A percentile compares a stretch with the other conserved stretches of the same genome.
Conservation (phyloP, 2,113 vertebrate species). For the Phyllostomus discolor region DNA sequence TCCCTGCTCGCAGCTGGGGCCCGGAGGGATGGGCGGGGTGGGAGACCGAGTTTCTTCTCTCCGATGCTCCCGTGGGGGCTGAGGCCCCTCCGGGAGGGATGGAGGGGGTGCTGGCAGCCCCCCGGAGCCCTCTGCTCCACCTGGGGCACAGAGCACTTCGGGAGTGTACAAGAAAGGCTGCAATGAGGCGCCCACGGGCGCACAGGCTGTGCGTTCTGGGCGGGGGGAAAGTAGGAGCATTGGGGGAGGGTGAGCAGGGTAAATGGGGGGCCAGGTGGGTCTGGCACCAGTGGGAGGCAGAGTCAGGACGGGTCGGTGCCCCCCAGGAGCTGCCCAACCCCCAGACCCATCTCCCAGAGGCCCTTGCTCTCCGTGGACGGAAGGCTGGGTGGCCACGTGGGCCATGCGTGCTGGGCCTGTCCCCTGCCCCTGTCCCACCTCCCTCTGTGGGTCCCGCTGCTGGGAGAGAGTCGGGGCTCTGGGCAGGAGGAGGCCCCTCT, state of each 20-base stretch:
- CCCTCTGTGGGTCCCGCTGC: not conserved
- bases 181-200: no score
- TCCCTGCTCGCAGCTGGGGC: not conserved
- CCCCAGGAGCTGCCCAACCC: not conserved
- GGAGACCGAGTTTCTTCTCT: not conserved
- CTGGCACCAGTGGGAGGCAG: not conserved
- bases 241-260: not conserved
- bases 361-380: not conserved
- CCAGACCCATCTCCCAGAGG: not conserved
- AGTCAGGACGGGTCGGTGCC: no score
- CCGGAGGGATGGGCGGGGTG: not conserved
- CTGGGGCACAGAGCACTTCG: rapidly evolving
- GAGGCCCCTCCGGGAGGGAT: rapidly evolving
- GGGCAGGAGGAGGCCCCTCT: not conserved
- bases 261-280: rapidly evolving
- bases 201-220: rapidly evolving
- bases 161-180: no score
- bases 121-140: not conserved
- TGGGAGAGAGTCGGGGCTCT: rapidly evolving
- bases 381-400: no score
- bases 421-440: no score
- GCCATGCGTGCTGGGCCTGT: rapidly evolving
- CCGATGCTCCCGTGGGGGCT: not conserved
- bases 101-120: not conserved
- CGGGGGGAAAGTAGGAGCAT: rapidly evolving